Conservation (phyloP, 2,113 vertebrate species). For the Sialia sialis region DNA sequence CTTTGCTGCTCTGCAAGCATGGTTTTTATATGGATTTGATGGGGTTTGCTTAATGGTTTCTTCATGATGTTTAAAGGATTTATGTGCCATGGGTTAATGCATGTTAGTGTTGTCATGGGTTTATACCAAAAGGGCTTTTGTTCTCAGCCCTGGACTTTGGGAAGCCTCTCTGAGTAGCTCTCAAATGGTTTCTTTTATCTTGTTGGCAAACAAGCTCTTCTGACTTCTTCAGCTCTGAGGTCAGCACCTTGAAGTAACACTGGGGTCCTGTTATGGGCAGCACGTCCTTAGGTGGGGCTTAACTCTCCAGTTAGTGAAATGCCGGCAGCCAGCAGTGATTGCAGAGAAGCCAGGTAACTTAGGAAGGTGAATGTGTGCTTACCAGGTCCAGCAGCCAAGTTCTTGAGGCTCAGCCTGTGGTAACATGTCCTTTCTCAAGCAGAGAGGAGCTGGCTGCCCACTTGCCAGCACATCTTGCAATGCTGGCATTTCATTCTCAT, state of each 20-base stretch:
- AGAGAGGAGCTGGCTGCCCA: neutral
- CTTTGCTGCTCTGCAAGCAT: neutral
- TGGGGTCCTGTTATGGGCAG: neutral
- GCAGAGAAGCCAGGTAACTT: neutral
- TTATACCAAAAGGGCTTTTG: neutral
- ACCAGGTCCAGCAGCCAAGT: neutral
- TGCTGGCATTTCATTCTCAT: neutral
- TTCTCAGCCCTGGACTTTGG: neutral
- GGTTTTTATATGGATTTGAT: neutral
- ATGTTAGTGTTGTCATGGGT: neutral
- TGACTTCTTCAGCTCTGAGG: neutral
- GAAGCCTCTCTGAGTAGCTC: neutral
- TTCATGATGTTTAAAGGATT: neutral
- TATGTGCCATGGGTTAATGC: neutral
- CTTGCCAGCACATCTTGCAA: neutral
- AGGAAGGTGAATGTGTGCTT: neutral
- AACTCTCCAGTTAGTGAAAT: neutral
- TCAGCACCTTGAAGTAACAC: fast-evolving
- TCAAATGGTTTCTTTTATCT: neutral
- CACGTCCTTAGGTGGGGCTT: neutral
- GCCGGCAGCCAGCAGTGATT: neutral
- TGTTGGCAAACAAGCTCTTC: neutral
- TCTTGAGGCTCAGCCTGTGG: neutral
- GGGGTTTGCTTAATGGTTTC: neutral
- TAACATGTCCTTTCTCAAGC: fast-evolving